Percentiles rank a stretch among this genome's conserved stretches.
These are phyloP conservation scores for Strongylocentrotus purpuratus DNA, from an alignment of 35 echinoderm and acorn worm species.

Conservation along the genomic window DNA sequence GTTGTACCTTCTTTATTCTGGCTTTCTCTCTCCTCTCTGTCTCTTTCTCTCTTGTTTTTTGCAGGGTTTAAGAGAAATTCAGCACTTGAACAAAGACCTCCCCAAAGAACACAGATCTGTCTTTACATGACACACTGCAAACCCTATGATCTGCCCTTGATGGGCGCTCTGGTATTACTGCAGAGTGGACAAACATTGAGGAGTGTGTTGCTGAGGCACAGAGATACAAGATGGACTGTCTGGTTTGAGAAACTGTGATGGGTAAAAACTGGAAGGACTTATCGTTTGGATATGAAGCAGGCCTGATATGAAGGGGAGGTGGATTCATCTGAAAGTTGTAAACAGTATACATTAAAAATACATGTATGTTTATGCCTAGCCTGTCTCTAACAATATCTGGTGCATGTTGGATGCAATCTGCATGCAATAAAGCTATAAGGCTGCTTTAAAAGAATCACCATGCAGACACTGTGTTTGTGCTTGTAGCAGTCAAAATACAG, in stretches of 20 bases:
- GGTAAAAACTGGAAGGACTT: neutral
- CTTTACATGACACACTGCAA: neutral
- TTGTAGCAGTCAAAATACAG: no score
- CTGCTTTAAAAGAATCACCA: no score
- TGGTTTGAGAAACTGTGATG: neutral
- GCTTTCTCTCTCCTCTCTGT: neutral
- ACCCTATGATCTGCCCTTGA: no score
- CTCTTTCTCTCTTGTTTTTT: neutral
- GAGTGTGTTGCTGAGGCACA: neutral
- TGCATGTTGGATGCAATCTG: no score
- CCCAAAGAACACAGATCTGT: neutral
- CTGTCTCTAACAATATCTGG: no score
- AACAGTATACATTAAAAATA: neutral
- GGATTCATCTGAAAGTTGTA: neutral
- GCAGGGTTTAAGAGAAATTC: neutral
- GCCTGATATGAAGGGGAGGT: neutral
- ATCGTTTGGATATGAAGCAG: neutral
- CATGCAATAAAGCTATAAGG: no score
- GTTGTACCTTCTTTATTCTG: neutral
- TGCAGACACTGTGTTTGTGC: no score
- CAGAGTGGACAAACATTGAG: neutral
- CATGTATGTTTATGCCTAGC: neutral
- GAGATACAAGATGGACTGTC: neutral
- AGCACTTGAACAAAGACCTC: neutral
- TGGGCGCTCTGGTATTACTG: neutral